Conservation (phyloP, 2,888 invertebrate genomes). For the Deilephila elpenor region DNA sequence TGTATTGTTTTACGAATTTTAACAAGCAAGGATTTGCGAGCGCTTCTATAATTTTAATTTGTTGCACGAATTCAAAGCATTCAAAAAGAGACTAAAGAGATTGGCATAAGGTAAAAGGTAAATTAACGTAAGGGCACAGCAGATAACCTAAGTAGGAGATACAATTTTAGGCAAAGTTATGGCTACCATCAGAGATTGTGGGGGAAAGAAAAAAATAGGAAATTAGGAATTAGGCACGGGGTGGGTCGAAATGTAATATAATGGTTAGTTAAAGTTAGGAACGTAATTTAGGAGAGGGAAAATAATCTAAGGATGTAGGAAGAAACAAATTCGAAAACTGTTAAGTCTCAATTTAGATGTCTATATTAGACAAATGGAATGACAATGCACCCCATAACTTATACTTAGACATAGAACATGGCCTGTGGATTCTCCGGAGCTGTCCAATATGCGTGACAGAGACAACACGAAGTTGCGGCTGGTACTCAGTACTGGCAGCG, state of each 20-base stretch:
- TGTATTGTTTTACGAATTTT: not conserved
- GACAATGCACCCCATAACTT: not conserved
- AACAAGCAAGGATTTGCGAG: not conserved
- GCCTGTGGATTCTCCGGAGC: too few species aligned
- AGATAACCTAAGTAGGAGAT: constrained; percentile 1
- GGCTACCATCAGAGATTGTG: not conserved
- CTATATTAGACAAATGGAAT: not conserved
- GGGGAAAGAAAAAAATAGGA: not conserved
- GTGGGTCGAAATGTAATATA: not conserved
- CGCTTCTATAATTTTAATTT: not conserved
- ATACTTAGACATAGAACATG: too few species aligned
- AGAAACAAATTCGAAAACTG: not conserved
- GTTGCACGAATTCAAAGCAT: not conserved
- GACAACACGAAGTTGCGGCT: too few species aligned
- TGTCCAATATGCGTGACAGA: too few species aligned
- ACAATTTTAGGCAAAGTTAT: constrained; percentile 2
- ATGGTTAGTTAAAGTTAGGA: not conserved
- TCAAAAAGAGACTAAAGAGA: not conserved
- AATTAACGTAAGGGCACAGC: not conserved
- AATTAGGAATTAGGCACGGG: not conserved
- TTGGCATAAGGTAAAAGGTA: not conserved
- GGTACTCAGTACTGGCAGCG: too few species aligned
- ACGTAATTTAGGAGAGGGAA: not conserved
- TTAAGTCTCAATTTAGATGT: not conserved
- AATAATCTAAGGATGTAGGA: not conserved